Percentiles rank a stretch among this genome's conserved stretches.
phyloP scores from a whole-genome alignment of 1,140 invertebrate genomes.

The Lanistes nyassanus region DNA sequence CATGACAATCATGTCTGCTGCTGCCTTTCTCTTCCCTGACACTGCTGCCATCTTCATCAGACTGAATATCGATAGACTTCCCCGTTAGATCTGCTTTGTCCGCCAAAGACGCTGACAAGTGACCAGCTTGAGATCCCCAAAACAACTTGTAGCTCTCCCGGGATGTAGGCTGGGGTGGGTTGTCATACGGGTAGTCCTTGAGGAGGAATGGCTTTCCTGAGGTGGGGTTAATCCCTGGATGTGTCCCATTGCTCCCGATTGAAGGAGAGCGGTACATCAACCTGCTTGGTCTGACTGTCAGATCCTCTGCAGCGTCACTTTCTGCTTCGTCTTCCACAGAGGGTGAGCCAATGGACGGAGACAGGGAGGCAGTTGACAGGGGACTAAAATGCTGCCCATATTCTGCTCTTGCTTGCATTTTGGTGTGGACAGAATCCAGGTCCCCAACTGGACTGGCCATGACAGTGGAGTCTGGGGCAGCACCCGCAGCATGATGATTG shows the following conservation, averaged over 20 bases:
- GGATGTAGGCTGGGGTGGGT: neutral
- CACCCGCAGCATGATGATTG: too few relatives aligned
- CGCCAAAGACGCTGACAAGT: neutral
- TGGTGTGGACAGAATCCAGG: too few relatives aligned
- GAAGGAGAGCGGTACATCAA: neutral
- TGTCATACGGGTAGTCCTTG: neutral
- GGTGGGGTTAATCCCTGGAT: neutral
- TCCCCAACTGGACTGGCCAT: too few relatives aligned
- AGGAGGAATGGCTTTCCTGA: neutral
- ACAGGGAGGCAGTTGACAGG: conserved; percentile 14
- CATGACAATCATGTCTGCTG: neutral
- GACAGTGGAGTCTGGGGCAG: too few relatives aligned
- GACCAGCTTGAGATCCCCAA: neutral
- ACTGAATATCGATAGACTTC: neutral
- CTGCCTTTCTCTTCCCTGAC: neutral
- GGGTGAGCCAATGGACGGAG: conserved; percentile 8
- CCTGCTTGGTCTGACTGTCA: neutral
- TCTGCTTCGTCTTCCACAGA: conserved; percentile 1
- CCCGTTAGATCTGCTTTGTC: neutral
- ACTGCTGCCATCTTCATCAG: conserved; percentile 9
- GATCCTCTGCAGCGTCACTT: neutral
- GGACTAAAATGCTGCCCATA: conserved; percentile 10
- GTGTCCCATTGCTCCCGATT: neutral
- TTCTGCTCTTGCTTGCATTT: too few relatives aligned
- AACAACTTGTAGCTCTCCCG: neutral